Evolutionary conservation across 1,140 invertebrate genomes (phyloP).

Genomic region (Caerostris darwini): DNA sequence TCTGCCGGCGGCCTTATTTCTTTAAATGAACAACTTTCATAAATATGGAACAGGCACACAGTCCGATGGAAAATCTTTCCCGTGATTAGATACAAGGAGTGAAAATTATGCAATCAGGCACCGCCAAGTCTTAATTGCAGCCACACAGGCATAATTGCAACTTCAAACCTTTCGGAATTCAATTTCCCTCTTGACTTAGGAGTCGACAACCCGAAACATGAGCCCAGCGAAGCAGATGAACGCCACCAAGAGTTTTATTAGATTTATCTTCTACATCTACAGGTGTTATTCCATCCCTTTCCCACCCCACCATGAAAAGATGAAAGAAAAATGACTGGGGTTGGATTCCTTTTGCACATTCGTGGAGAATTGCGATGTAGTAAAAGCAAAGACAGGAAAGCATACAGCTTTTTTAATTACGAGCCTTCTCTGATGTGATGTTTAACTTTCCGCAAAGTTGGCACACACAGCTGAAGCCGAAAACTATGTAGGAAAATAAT

Average conservation of each 20-base stretch:
- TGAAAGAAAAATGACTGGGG: background rate
- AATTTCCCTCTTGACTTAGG: background rate
- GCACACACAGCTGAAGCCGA: background rate
- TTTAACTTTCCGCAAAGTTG: background rate
- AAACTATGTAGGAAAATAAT: background rate
- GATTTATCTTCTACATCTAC: constrained; percentile 3
- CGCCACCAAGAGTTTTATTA: background rate
- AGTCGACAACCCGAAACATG: background rate
- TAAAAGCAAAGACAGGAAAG: background rate
- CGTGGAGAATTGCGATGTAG: too few species aligned
- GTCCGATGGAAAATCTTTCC: constrained; percentile 5
- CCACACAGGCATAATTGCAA: background rate
- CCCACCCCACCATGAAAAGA: background rate
- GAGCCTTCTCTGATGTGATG: background rate
- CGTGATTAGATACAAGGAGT: background rate
- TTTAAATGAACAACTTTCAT: constrained; percentile 13
- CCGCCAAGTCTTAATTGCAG: constrained; percentile 4
- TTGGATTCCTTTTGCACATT: background rate
- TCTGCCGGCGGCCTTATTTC: background rate
- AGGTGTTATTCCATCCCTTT: background rate
- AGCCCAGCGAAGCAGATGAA: background rate
- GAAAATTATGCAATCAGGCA: constrained; percentile 11
- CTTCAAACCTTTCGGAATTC: constrained; percentile 18
- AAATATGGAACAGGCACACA: constrained; percentile 6
- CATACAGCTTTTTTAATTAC: background rate